Evolutionary conservation across 2,888 invertebrate genomes (phyloP).

Genomic region (Sepiola atlantica): DNA sequence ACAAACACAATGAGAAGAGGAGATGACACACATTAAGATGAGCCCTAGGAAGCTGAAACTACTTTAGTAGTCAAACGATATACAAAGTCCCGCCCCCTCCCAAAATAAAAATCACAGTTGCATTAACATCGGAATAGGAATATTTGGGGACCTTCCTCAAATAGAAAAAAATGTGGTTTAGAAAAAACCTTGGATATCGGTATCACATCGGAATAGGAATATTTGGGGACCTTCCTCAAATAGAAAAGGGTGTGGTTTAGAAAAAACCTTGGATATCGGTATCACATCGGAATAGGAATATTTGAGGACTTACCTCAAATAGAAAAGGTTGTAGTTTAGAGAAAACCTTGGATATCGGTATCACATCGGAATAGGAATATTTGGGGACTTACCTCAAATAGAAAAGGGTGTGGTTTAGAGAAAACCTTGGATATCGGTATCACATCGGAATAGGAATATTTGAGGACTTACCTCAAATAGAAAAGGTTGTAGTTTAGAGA

Average conservation of each 20-base stretch:
- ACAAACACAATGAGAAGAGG: too few species aligned
- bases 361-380: slow-evolving; percentile 78
- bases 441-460: too few species aligned
- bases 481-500: too few species aligned
- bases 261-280: slow-evolving; percentile 91
- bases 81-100: too few species aligned
- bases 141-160: slow-evolving; percentile 56
- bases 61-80: too few species aligned
- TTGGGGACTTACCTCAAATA: slow-evolving; percentile 59
- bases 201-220: slow-evolving; percentile 80
- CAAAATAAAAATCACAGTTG: too few species aligned
- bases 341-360: slow-evolving; percentile 93
- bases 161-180: slow-evolving; percentile 55
- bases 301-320: slow-evolving; percentile 57
- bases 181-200: slow-evolving; percentile 90
- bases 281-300: slow-evolving; percentile 80
- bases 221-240: slow-evolving; percentile 57
- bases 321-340: slow-evolving; percentile 54
- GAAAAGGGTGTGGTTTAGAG: slow-evolving; percentile 53
- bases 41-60: too few species aligned
- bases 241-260: slow-evolving; percentile 54
- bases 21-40: too few species aligned
- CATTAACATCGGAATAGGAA: too few species aligned
- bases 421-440: slow-evolving; percentile 94
- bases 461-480: too few species aligned